phyloP scores from a whole-genome alignment of 1,140 invertebrate genomes.

The Drosophila sechellia region DNA sequence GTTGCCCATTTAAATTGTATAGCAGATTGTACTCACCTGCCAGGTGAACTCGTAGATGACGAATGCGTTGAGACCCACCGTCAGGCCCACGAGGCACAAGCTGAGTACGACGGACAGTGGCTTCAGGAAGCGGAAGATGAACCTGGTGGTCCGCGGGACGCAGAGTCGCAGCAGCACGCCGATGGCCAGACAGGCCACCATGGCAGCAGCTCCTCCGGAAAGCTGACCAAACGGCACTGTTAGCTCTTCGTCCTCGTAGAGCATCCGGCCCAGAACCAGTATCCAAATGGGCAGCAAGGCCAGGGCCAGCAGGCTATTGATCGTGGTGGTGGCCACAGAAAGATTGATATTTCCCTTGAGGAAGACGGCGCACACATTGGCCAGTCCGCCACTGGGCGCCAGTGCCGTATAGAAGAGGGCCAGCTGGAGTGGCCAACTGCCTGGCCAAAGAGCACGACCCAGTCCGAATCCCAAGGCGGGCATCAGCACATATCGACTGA shows the following conservation, averaged over 20 bases:
- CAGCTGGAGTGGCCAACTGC: conserved; percentile 42
- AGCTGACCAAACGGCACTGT: conserved; percentile 50
- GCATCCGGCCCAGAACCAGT: conserved; percentile 29
- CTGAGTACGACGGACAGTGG: conserved; percentile 61
- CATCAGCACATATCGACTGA: conserved; percentile 48
- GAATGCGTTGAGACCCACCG: conserved; percentile 60
- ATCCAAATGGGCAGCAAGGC: conserved; percentile 63
- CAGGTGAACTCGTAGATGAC: conserved; percentile 53
- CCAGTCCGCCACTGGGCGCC: conserved; percentile 61
- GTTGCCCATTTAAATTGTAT: neutral
- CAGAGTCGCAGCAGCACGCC: conserved; percentile 49
- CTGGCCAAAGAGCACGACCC: conserved; percentile 39
- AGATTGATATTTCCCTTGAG: conserved; percentile 66
- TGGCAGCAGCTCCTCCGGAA: conserved; percentile 33
- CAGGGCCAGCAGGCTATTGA: conserved; percentile 57
- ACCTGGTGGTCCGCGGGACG: conserved; percentile 49
- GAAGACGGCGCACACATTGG: conserved; percentile 63
- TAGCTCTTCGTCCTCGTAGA: conserved; percentile 52
- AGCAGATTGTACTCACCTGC: conserved; percentile 25
- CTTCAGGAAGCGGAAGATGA: conserved; percentile 64
- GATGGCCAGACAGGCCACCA: conserved; percentile 46
- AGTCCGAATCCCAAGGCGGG: conserved; percentile 50
- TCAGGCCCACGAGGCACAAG: conserved; percentile 52
- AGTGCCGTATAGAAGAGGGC: conserved; percentile 62
- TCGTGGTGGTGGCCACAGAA: conserved; percentile 58